A percentile compares a stretch with the other conserved stretches of the same genome.
phyloP scores from a whole-genome alignment of 2,888 invertebrate genomes.

The Meta bourneti region DNA sequence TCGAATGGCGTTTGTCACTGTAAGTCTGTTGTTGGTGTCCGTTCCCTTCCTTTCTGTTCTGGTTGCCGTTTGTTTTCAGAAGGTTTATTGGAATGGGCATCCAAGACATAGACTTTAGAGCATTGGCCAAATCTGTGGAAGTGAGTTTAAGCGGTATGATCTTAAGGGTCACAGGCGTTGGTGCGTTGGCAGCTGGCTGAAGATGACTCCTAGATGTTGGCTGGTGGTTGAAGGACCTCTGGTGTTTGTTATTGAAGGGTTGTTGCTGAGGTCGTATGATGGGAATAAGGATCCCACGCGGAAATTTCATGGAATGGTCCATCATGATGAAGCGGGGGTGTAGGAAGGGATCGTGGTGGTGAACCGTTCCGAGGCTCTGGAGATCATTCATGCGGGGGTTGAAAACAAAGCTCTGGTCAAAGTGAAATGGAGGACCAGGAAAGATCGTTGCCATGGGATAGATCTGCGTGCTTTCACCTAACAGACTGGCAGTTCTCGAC shows the following conservation, averaged over 20 bases:
- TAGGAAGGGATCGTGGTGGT: background rate
- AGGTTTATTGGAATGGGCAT: conserved; percentile 58
- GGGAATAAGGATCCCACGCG: conserved; percentile 32
- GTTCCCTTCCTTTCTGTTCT: conserved; percentile 15
- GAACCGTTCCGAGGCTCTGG: conserved; percentile 28
- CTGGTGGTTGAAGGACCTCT: background rate
- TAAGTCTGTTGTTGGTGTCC: background rate
- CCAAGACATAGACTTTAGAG: conserved; percentile 63
- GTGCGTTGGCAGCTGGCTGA: conserved; percentile 27
- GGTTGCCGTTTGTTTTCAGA: conserved; percentile 21
- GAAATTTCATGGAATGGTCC: conserved; percentile 23
- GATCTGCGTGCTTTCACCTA: conserved; percentile 56
- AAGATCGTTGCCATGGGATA: conserved; percentile 25
- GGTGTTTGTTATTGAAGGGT: background rate
- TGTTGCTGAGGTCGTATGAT: background rate
- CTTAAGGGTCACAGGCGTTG: conserved; percentile 61
- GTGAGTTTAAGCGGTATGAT: conserved; percentile 63
- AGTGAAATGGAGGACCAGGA: background rate
- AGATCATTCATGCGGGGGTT: conserved; percentile 25
- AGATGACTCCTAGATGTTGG: conserved; percentile 4
- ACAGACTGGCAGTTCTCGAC: background rate
- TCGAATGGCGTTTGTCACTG: conserved; percentile 31
- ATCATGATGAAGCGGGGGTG: conserved; percentile 8
- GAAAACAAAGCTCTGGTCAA: background rate
- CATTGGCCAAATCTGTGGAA: conserved; percentile 53